Base-by-base conservation (phyloP, 1,140 invertebrate genomes). In the Platyscapa corneri region DNA sequence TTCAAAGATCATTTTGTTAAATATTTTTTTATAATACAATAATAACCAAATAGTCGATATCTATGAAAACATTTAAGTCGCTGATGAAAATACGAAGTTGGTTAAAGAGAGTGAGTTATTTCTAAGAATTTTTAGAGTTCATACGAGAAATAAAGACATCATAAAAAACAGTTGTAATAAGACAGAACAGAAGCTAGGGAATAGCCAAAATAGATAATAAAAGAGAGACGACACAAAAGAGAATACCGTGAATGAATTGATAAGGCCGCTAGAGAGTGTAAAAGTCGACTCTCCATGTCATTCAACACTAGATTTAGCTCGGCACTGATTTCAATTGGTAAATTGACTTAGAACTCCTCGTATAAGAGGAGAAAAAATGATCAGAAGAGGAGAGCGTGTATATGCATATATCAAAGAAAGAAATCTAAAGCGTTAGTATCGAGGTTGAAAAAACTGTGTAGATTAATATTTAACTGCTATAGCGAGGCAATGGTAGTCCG, bases 311-410 rank as follows among this genome's bases (percentile, higher is more conserved):
- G 27, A 60, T 65, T 82, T 60, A 53, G 72, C 79, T 75, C 77
- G 79, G 86, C 91, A 91, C 90, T 92, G 92, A 93, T 93, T 93
- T 93, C 91, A 93, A 93, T 93, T 93, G 91, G 89, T 91, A 93
- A 93, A 93, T 93, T 93, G 92, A 91, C 90, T 91, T 89, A 49
- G 30, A 39, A 72, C 64, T 60, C 49, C 56, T 75, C 82, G 80
- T 80, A 53, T 65, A 37, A 80, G 60, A 64, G 78, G 27, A 77
- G 46, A 49, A 49, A 76, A 56, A 53, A 49, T 76, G 23, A 75
- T 53, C 20, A 46, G 16, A 37, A 81, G 79, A 49, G n/a, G 39
- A 39, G 64, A 32, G 30, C 2, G 39, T 3, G 42, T 5, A 6
- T 8, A 20, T 20, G 53, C 30, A 12, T 27, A 65, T 5, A 23